phyloP scores from a whole-genome alignment of 1,140 invertebrate species.

The Drosophila pallidifrons region DNA sequence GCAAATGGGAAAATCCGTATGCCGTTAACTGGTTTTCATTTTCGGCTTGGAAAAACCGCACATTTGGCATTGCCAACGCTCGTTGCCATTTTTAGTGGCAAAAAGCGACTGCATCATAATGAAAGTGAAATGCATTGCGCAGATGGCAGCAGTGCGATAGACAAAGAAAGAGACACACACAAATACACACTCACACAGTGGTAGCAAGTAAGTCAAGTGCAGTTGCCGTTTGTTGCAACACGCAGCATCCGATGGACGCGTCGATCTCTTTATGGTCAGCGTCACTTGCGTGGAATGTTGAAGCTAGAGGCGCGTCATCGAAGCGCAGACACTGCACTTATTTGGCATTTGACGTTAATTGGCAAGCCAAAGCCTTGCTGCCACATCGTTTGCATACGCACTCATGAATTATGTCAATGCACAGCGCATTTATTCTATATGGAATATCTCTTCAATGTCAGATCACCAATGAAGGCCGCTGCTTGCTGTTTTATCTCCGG shows the following conservation, averaged over 20 bases:
- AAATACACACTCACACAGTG: not conserved
- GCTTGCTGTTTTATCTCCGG: constrained; percentile 9
- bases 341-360: constrained; percentile 76
- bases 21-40: constrained; percentile 76
- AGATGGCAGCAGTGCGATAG: constrained; percentile 56
- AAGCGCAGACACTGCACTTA: constrained; percentile 40
- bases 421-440: constrained; percentile 13
- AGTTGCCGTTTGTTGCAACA: constrained; percentile 51
- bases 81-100: constrained; percentile 80
- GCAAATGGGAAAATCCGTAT: constrained; percentile 50
- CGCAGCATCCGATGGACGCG: not conserved
- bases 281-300: constrained; percentile 63
- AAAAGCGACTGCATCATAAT: constrained; percentile 83
- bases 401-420: constrained; percentile 57
- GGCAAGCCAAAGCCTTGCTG: constrained; percentile 55
- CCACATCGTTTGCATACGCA: constrained; percentile 47
- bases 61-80: constrained; percentile 69
- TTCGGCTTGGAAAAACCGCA: constrained; percentile 81
- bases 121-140: constrained; percentile 83
- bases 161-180: constrained; percentile 9
- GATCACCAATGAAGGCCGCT: constrained; percentile 67
- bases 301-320: constrained; percentile 61
- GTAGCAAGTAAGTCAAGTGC: constrained; percentile 78
- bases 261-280: constrained; percentile 58
- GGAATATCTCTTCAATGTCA: constrained; percentile 68